Evolutionary conservation across 2,797 vertebrate genomes (phyloP).

Genomic region (Avahi laniger): DNA sequence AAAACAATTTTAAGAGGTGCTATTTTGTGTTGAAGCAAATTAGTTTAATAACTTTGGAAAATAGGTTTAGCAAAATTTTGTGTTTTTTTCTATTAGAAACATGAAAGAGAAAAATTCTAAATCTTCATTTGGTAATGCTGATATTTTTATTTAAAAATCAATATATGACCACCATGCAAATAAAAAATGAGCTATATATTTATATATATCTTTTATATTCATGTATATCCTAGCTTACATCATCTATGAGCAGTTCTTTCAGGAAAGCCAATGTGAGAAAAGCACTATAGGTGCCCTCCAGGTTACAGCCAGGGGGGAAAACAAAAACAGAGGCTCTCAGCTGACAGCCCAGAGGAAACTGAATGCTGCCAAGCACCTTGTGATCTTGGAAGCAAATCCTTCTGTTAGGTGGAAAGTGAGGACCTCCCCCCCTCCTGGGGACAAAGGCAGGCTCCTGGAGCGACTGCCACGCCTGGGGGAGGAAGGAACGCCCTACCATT

Average conservation of each 20-base stretch:
- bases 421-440: too few species aligned
- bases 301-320: neutral
- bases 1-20: neutral
- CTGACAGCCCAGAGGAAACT: neutral
- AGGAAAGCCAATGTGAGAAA: neutral
- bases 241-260: neutral
- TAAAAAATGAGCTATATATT: neutral
- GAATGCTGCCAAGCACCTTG: rapidly evolving
- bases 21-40: neutral
- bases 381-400: neutral
- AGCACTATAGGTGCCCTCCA: neutral
- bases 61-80: neutral
- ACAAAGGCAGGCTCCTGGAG: too few species aligned
- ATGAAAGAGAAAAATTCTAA: neutral
- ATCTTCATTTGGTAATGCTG: neutral
- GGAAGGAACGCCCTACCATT: too few species aligned
- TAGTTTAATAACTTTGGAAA: neutral
- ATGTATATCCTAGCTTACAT: neutral
- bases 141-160: neutral
- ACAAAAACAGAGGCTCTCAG: neutral
- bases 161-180: neutral
- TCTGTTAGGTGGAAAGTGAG: too few species aligned
- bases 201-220: neutral
- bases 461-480: too few species aligned
- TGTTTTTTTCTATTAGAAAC: neutral